These are phyloP conservation scores for Dallia pectoralis DNA, from an alignment of 2,797 vertebrate species.

Conservation along the genomic window DNA sequence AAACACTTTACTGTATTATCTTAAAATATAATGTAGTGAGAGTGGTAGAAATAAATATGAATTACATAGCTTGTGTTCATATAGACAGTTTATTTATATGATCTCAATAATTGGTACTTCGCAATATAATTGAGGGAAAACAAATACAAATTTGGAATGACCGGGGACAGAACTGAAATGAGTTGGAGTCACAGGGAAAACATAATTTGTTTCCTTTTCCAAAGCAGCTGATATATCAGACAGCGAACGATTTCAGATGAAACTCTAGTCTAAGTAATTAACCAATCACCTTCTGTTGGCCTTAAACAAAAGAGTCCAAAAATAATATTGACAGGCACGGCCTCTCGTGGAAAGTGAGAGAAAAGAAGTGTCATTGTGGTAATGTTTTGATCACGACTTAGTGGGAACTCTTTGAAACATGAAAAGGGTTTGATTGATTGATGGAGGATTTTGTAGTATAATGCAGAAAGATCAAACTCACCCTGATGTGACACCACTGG, in stretches of 20 bases:
- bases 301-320: slow-evolving; percentile 14
- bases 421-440: not conserved
- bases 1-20: not conserved
- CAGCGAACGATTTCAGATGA: slow-evolving; percentile 7
- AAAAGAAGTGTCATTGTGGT: slow-evolving; percentile 15
- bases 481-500: not conserved
- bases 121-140: not conserved
- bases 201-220: not conserved
- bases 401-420: not conserved
- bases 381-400: slow-evolving; percentile 17
- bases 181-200: not conserved
- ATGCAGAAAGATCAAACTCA: not conserved
- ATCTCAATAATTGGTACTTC: not conserved
- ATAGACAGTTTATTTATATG: not conserved
- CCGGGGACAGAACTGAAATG: too few relatives aligned
- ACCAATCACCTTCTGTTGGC: slow-evolving; percentile 8
- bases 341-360: slow-evolving; percentile 6
- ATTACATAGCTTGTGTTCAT: not conserved
- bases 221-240: not conserved
- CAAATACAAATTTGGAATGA: not conserved
- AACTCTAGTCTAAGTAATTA: slow-evolving; percentile 9
- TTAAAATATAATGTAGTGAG: not conserved
- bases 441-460: not conserved
- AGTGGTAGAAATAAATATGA: not conserved
- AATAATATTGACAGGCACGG: slow-evolving; percentile 14